Percentiles rank a stretch among this genome's conserved stretches.
Conservation (phyloP, 2,797 vertebrate species). For the Hippocampus kuda region DNA sequence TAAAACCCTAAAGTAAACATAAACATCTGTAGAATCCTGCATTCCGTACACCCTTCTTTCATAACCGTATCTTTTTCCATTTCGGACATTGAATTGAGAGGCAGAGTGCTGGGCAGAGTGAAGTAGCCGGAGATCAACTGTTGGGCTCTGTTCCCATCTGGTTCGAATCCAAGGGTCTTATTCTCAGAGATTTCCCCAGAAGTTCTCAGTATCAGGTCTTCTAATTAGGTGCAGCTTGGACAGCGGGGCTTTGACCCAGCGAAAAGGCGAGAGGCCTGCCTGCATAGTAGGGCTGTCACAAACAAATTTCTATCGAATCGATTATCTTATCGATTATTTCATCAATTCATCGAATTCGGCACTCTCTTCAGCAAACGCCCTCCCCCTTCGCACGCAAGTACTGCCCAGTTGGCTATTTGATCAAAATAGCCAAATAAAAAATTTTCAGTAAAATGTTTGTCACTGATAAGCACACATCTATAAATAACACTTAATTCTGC, state of each 20-base stretch:
- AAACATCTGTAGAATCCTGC: background rate
- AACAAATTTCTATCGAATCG: no score
- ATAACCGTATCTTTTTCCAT: conserved; percentile 1
- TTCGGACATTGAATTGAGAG: conserved; percentile 15
- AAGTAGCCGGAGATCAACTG: conserved; percentile 26
- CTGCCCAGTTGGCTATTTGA: no score
- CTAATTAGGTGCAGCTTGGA: conserved; percentile 37
- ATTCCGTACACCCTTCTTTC: conserved; percentile 10
- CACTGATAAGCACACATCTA: no score
- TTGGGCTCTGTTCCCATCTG: conserved; percentile 40
- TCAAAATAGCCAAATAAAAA: no score
- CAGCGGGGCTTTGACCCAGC: conserved; percentile 36
- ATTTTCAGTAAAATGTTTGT: no score
- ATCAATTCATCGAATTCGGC: no score
- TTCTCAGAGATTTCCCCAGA: conserved; percentile 32
- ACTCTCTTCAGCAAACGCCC: no score
- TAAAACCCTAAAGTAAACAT: conserved; percentile 20
- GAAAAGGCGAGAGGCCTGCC: conserved; percentile 29
- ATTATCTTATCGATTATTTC: no score
- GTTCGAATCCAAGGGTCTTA: conserved; percentile 40
- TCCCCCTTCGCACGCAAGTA: no score
- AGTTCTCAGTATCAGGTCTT: conserved; percentile 28
- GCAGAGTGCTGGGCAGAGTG: background rate
- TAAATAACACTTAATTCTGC: no score
- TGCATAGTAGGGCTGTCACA: no score